Evolutionary conservation across 2,797 vertebrate species (phyloP).

Genomic region (Myioborus melanocephalus): DNA sequence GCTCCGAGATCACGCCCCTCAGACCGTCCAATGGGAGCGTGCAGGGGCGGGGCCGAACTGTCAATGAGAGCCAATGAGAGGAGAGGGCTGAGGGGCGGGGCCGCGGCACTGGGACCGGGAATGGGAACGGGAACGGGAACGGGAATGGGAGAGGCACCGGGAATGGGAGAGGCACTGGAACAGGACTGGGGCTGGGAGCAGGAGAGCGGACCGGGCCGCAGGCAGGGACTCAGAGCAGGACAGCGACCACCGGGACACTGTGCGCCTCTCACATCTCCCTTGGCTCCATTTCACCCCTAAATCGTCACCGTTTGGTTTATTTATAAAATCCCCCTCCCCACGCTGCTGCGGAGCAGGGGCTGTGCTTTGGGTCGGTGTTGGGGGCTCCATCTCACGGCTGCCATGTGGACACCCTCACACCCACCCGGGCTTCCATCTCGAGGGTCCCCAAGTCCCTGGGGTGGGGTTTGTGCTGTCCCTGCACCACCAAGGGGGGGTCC

Average conservation of each 20-base stretch:
- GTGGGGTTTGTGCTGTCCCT: not conserved
- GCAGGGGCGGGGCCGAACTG: rapidly evolving
- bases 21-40: rapidly evolving
- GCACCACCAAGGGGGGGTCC: not conserved
- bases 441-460: not conserved
- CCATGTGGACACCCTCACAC: not conserved
- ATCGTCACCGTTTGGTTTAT: not conserved
- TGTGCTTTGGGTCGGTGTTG: not conserved
- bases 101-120: rapidly evolving
- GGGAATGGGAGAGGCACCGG: too few relatives aligned
- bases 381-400: not conserved
- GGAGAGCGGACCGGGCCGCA: too few relatives aligned
- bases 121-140: rapidly evolving
- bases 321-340: not conserved
- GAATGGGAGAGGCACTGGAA: too few relatives aligned
- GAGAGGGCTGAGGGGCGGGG: not conserved
- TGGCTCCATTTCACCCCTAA: not conserved
- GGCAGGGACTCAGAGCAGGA: too few relatives aligned
- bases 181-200: too few relatives aligned
- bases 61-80: not conserved
- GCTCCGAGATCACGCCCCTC: rapidly evolving
- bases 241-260: not conserved
- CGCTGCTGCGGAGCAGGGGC: too few relatives aligned
- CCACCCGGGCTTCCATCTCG: not conserved
- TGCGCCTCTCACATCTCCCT: too few relatives aligned